Evolutionary conservation across 2,888 invertebrate species (phyloP), one percentile per base, ranked within the genome.

Genomic region (Torymus auratus): DNA sequence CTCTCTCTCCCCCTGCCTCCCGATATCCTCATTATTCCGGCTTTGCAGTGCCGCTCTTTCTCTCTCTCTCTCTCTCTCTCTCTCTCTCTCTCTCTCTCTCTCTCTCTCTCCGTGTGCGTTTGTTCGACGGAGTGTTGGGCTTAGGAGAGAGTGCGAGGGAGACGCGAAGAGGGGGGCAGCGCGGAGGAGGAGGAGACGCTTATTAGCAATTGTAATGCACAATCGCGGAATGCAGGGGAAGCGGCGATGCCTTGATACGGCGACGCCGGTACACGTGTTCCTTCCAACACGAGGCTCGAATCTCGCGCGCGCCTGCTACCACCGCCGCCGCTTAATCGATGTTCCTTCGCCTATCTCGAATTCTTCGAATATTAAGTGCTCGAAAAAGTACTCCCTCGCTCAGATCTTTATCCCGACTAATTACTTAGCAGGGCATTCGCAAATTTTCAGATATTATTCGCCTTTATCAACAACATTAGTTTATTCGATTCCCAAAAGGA

Each of bases 171-270:
- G 53, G 50, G 28, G 28, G 28, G 28, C 28, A 3, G 41, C 41
- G 41, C 41, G 41, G 61, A 77, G 83, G 14, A 78, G 80, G 64
- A 65, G 83, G 83, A 83, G 84, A 84, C 84, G 85, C 86, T 87
- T 87, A 87, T 88, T 87, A 86, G 86, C 87, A 87, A 88, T 87
- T 88, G 86, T 88, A 87, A 87, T 86, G 86, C 85, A 85, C 87
- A 86, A 86, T 86, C 85, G 86, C 84, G 86, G 86, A 87, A 87
- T 86, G 86, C 85, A 83, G 81, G 84, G 84, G 84, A 84, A 83
- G 84, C 83, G 73, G 85, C 85, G 86, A 87, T 87, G 84, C 85
- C 84, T 85, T 86, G 87, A 86, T 87, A 87, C 83, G 84, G 84
- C 83, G 78, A 81, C 82, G 83, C 84, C 84, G 85, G 84, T 86